Evolutionary conservation across 2,888 invertebrate species (phyloP).

Genomic region (Eudasyphora cyanicolor): DNA sequence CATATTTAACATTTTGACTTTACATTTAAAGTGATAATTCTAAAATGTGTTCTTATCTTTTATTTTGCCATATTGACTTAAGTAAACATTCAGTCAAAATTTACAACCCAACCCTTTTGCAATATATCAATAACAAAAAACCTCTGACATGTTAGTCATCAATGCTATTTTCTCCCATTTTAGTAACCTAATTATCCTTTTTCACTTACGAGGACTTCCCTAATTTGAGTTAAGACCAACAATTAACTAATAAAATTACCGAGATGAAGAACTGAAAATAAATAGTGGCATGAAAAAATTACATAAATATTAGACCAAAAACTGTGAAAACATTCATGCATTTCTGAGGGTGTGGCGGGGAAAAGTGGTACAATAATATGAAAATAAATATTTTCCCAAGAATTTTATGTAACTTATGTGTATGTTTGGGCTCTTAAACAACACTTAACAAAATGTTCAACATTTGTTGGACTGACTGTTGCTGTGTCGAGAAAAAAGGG

Average conservation of each 20-base stretch:
- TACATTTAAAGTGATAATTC: too few relatives aligned
- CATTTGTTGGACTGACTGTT: too few relatives aligned
- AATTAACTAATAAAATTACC: background rate
- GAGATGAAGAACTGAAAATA: background rate
- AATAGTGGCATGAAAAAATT: background rate
- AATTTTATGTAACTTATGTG: constrained; percentile 16
- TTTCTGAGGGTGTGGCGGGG: too few relatives aligned
- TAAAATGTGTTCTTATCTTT: too few relatives aligned
- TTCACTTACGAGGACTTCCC: background rate
- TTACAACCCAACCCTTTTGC: too few relatives aligned
- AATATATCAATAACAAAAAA: too few relatives aligned
- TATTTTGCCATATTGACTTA: too few relatives aligned
- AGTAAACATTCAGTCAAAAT: too few relatives aligned
- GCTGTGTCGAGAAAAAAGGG: background rate
- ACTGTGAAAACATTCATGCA: background rate
- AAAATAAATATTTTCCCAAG: constrained; percentile 51
- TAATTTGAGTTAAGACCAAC: background rate
- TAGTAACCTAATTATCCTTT: background rate
- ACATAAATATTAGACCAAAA: background rate
- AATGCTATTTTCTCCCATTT: background rate
- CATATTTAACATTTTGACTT: too few relatives aligned
- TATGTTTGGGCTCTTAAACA: background rate
- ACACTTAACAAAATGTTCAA: constrained; percentile 13
- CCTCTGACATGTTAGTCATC: too few relatives aligned
- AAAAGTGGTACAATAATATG: constrained; percentile 25